Conservation (phyloP, 2,888 invertebrate genomes). For the Protula sp. region DNA sequence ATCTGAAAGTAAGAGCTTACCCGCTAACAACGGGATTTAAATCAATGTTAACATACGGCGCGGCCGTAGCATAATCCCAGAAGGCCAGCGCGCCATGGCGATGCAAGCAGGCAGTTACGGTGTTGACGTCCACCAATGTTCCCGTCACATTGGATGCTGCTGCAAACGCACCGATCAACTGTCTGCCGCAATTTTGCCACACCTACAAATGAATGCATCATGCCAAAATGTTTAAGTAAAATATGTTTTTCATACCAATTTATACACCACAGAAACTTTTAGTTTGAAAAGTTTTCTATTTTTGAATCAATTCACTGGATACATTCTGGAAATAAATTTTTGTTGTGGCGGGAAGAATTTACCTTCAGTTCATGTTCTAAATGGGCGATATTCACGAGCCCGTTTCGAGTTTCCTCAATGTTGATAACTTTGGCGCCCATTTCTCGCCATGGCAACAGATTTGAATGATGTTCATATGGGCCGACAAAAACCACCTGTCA, state of each 20-base stretch:
- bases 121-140: conserved; percentile 75
- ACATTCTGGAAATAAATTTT: too few relatives aligned
- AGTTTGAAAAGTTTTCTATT: too few relatives aligned
- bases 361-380: conserved; percentile 67
- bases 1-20: too few relatives aligned
- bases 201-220: background rate
- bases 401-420: conserved; percentile 73
- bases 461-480: conserved; percentile 71
- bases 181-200: conserved; percentile 54
- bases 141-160: conserved; percentile 87
- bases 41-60: conserved; percentile 71
- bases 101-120: conserved; percentile 74
- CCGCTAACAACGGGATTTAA: conserved; percentile 76
- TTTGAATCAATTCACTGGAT: too few relatives aligned
- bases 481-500: conserved; percentile 72
- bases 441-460: conserved; percentile 78
- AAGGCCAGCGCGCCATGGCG: conserved; percentile 77
- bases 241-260: too few relatives aligned
- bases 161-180: conserved; percentile 77
- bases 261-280: too few relatives aligned
- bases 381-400: conserved; percentile 72
- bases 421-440: conserved; percentile 71
- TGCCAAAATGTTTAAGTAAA: too few relatives aligned
- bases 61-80: conserved; percentile 85
- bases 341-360: too few relatives aligned